Percentiles rank a stretch among this genome's conserved stretches.
Conservation (phyloP, 2,888 invertebrate species). For the Trissoscelio sp. region DNA sequence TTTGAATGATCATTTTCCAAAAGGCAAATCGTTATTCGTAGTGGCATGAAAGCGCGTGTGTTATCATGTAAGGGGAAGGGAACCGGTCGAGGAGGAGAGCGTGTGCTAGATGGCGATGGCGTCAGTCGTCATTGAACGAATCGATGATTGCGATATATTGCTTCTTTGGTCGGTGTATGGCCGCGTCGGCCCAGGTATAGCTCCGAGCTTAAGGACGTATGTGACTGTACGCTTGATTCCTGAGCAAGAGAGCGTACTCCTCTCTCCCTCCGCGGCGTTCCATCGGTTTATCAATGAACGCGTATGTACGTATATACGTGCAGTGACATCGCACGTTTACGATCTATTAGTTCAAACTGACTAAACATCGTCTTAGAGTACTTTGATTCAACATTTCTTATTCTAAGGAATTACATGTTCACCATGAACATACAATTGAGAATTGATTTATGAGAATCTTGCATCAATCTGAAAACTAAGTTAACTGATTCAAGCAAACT, state of each 20-base stretch:
- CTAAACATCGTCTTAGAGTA: slow-evolving; percentile 31
- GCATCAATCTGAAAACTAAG: no score
- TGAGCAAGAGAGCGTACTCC: slow-evolving; percentile 6
- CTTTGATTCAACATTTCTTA: slow-evolving; percentile 10
- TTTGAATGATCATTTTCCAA: no score
- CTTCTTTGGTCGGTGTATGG: slow-evolving; percentile 50
- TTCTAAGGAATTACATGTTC: no score
- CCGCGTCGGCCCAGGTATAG: slow-evolving; percentile 42
- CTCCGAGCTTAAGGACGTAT: slow-evolving; percentile 56
- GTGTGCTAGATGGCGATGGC: slow-evolving; percentile 70
- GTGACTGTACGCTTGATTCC: slow-evolving; percentile 51
- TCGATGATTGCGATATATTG: slow-evolving; percentile 69
- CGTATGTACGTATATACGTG: slow-evolving; percentile 62
- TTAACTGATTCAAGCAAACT: no score
- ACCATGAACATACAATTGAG: no score
- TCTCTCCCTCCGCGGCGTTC: slow-evolving; percentile 50
- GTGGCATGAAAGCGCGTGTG: slow-evolving; percentile 46
- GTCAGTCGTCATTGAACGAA: slow-evolving; percentile 71
- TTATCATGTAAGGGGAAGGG: slow-evolving; percentile 60
- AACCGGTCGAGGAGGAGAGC: slow-evolving; percentile 66
- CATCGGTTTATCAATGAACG: slow-evolving; percentile 76
- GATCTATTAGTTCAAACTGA: slow-evolving; percentile 62
- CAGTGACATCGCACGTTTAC: slow-evolving; percentile 75
- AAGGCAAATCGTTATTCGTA: slow-evolving; percentile 44
- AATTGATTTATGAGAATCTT: no score